Base-by-base conservation (phyloP, 2,113 vertebrate genomes). In the Setophaga petechia region DNA sequence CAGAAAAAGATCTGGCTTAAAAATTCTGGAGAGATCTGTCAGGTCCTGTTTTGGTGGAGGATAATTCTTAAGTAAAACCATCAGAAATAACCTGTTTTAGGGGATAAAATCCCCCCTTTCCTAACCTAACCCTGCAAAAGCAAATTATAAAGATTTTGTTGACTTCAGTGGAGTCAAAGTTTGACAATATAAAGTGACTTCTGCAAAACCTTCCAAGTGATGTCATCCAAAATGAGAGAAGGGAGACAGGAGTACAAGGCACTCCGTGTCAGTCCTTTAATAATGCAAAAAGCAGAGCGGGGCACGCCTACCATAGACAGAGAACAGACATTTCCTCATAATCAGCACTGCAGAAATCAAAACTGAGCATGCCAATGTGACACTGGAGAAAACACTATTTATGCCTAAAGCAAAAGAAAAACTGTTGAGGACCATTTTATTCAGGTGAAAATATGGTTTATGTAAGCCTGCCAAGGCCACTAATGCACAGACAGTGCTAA, bases 391-490 rank as follows among this genome's bases (percentile, higher is more conserved):
- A 86, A 93, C 57, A 59, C 13, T 75, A 30, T 57, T 84, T 78
- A 46, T 14, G 39, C 69, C 72, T 82, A 90, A 72, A 95, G 68
- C 28, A 57, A 84, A 84, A 41, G 25, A 59, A 69, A 86, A 94
- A 55, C 20, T 75, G 44, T 15, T 78, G 61, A 93, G 82, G 61
- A 93, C 63, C 23, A 66, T 73, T 78, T 93, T 61, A 67, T 61
- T 74, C 79, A 88, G 89, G 89, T 94, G 71, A 79, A 91, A 94
- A 90, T 67, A 90, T 0, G 22, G 51, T 75, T 83, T 92, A 67
- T 57, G 39, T 31, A 75, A 75, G 75, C 25, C 46, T 85, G 74
- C 62, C 80, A 96, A 77, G 65, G 86, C 46, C 74, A 86, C 33
- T 85, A 77, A 89, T 2, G 4, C 44, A 49, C 31, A 85, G 71